Evolutionary conservation across 2,113 vertebrate species (phyloP), one percentile per base, ranked within the genome.

Genomic region (Amazona vittata): DNA sequence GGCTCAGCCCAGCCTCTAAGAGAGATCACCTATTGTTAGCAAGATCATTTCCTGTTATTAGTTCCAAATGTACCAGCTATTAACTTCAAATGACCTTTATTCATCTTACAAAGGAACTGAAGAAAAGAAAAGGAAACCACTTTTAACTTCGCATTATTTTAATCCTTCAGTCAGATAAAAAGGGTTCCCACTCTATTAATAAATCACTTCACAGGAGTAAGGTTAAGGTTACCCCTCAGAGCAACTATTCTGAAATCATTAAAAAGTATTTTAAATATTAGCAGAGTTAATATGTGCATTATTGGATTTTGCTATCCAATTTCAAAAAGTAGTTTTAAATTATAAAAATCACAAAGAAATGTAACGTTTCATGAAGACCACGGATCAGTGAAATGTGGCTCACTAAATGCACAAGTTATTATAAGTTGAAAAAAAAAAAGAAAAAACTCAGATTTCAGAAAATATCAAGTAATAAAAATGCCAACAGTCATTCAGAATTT

Each of bases 11-110:
- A 90, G 68, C 31, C 80, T 83, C 11, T 67, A 82, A 90, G 26
- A 86, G 70, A 92, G 29, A 86, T 74, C 64, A 81, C 6, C 77
- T 79, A 76, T 69, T 96, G 70, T 87, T 64, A 84, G 74, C 81
- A 87, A 76, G 16, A 87, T 64, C 17, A 73, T 84, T 96, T 97
- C 91, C 73, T 87, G 93, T 68, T 89, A 82, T 50, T 82, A 87
- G 22, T 68, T 91, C 47, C 59, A 86, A 96, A 93, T 76, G 70
- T 76, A 89, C 74, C 41, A 75, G 65, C 47, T 52, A 69, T 85
- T 96, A 93, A 94, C 62, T 76, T 76, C 83, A 94, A 86, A 57
- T 81, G 43, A 96, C 80, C 69, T 94, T 89, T 89, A 79, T 50
- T 89, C 37, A 68, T 78, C 39, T 89, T 82, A 81, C 41, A 65